phyloP scores from a whole-genome alignment of 2,888 invertebrate genomes.

The Cabera pusaria region DNA sequence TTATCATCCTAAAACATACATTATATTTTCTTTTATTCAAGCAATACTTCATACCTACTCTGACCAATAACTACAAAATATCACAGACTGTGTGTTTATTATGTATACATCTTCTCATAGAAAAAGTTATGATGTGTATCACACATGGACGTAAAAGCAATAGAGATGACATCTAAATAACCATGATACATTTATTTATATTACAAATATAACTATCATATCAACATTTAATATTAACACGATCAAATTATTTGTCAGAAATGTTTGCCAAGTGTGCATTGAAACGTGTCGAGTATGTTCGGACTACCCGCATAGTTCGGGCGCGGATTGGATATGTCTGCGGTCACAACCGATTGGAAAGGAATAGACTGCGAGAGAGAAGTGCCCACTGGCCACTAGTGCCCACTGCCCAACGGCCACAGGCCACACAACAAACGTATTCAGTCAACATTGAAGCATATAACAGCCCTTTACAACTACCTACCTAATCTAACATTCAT shows the following conservation, averaged over 20 bases:
- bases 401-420: slow-evolving; percentile 52
- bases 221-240: slow-evolving; percentile 62
- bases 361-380: slow-evolving; percentile 51
- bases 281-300: slow-evolving; percentile 37
- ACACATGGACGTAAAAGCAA: slow-evolving; percentile 82
- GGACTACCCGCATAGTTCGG: slow-evolving; percentile 13
- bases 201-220: slow-evolving; percentile 60
- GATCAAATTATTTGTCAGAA: slow-evolving; percentile 73
- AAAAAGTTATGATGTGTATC: slow-evolving; percentile 77
- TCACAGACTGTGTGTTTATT: slow-evolving; percentile 83
- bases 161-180: slow-evolving; percentile 77
- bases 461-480: slow-evolving; percentile 59
- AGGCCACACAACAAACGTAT: slow-evolving; percentile 48
- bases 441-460: slow-evolving; percentile 68
- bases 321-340: slow-evolving; percentile 67
- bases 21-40: slow-evolving; percentile 70
- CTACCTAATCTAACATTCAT: slow-evolving; percentile 71
- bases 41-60: slow-evolving; percentile 79
- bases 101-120: slow-evolving; percentile 83
- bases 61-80: slow-evolving; percentile 83
- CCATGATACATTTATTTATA: slow-evolving; percentile 68
- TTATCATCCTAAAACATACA: slow-evolving; percentile 77
- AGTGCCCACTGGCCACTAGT: no score
- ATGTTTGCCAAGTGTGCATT: slow-evolving; percentile 61
- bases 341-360: slow-evolving; percentile 77